Base-by-base conservation (phyloP, 2,797 vertebrate genomes). In the Erpetoichthys calabaricus region DNA sequence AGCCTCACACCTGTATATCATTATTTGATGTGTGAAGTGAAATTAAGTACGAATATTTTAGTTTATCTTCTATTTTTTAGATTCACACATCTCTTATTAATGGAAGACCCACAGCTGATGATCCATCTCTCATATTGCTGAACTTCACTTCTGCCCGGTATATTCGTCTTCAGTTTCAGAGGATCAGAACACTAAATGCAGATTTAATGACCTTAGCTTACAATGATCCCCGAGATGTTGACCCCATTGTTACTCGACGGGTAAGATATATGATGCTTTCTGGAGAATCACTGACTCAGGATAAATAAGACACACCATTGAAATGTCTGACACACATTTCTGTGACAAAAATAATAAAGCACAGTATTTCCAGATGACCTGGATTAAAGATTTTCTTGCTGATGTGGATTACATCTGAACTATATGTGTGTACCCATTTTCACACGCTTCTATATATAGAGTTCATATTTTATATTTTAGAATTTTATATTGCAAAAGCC, bases 51-150 rank as follows among this genome's bases (percentile, higher is more conserved):
- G 64, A 47, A 59, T 59, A 8, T 45, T n/a, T 10, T n/a, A 7
- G 9, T 6, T 47, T 53, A 52, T 55, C 25, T 52, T 51, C 42
- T 45, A 57, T 53, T 54, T 8, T 59, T 3, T 72, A 99, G 95
- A 99, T 99, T 77, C 94, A 97, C 66, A 89, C 91, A 1, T 99
- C 95, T 61, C 64, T 98, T 63, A 93, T 99, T 75, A 97, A 94
- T 49, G 92, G 92, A 5, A 85, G 94, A 9, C 94, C 95, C 10
- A 97, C 93, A 54, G 92, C 92, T 2, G 92, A 97, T 1, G 91
- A 98, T 69, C 94, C 92, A 1, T 95, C 94, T 3, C 83, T 77
- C 0, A 74, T 75, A 9, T 74, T 99, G 51, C 70, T 99, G 45
- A 91, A 92, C 70, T 98, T 95, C 78, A 98, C 94, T 59, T 93